Base-by-base conservation (phyloP, 2,113 vertebrate species). In the Panthera tigris region DNA sequence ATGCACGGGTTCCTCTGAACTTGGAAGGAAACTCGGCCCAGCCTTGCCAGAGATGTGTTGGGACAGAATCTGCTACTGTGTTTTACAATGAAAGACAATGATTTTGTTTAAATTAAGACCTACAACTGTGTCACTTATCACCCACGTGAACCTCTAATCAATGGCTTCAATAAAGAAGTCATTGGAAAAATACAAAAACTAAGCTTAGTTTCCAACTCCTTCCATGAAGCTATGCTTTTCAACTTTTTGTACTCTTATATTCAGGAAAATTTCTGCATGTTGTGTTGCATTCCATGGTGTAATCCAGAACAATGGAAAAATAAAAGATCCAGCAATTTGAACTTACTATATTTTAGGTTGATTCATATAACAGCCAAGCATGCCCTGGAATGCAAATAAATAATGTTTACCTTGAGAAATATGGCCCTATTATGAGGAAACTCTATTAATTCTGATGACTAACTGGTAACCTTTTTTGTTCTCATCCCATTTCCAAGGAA, bases 21-120 rank as follows among this genome's bases (percentile, higher is more conserved):
- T 25, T 4, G 90, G 98, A 97, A 78, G 97, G 97, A 98, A 98
- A 98, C n/a, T 1, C 69, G 61, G 94, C 91, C 96, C 99, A 98
- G 96, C 97, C 98, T 21, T 99, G 99, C 95, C 98, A 41, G 0
- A 98, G 99, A 97, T 99, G 99, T 98, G 93, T 99, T 92, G 99
- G 9, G 31, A 19, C 16, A 31, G 76, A 79, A 82, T 99, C 99
- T 94, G 68, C 29, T 71, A 13, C 52, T 36, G 23, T 80, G 31
- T 50, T 71, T 81, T 86, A n/a, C 23, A 45, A 2, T 31, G 68
- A 12, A 10, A 23, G n/a, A 31, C 65, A 57, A 52, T n/a, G 63
- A 39, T 73, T 33, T 41, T 80, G 41, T 73, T 80, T 41, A 50
- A 36, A 45, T 29, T 14, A 79, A 93, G 68, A 50, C 27, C 83